A percentile compares a stretch with the other conserved stretches of the same genome.
Evolutionary conservation across 2,797 vertebrate species (phyloP).

Genomic region (Falco rusticolus): DNA sequence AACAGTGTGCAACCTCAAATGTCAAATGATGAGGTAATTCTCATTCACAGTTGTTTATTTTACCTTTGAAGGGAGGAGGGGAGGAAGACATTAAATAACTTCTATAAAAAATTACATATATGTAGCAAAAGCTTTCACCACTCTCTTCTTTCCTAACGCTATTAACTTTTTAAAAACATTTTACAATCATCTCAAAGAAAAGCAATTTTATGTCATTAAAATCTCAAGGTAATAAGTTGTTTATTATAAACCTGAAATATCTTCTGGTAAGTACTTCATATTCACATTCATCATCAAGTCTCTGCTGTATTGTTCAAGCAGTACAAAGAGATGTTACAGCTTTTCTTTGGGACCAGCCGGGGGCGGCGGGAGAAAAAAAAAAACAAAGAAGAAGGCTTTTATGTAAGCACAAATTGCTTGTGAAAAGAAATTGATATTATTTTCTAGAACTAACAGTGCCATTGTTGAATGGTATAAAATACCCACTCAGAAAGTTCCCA

Average conservation of each 20-base stretch:
- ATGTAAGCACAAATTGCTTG: not conserved
- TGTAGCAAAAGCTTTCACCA: not conserved
- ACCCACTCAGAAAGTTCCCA: not conserved
- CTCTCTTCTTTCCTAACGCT: not conserved
- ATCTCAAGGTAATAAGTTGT: not conserved
- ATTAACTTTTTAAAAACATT: not conserved
- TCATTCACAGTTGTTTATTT: not conserved
- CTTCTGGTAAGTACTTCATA: not conserved
- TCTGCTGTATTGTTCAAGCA: not conserved
- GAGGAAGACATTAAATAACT: not conserved
- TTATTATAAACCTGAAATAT: not conserved
- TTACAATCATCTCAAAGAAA: not conserved
- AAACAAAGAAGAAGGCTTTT: not conserved
- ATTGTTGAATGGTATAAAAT: not conserved
- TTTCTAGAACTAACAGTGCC: not conserved
- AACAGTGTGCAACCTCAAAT: slow-evolving; percentile 1
- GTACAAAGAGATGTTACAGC: not conserved
- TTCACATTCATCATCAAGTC: not conserved
- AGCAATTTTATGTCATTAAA: not conserved
- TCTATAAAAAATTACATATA: not conserved
- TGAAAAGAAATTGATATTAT: not conserved
- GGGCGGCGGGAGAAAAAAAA: not conserved
- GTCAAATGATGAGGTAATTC: slow-evolving; percentile 24
- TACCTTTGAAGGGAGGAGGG: not conserved
- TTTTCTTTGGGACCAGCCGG: not conserved